Conservation (phyloP, 2,797 vertebrate species). For the Amphiprion clarkii region DNA sequence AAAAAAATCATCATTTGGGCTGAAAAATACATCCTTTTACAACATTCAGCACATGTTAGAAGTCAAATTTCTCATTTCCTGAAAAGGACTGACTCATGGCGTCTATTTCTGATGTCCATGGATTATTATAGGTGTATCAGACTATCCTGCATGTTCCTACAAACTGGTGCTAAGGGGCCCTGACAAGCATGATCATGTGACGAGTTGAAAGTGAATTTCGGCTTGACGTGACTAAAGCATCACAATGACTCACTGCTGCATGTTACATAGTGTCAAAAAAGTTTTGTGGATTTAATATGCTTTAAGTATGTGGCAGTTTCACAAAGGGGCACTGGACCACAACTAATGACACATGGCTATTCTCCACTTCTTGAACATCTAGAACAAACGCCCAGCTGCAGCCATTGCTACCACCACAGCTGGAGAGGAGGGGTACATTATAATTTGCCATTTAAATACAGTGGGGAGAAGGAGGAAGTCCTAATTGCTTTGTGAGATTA, state of each 20-base stretch:
- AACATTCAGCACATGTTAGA: too few species aligned
- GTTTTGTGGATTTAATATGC: neutral
- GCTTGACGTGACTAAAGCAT: too few species aligned
- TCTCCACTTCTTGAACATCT: slow-evolving; percentile 43
- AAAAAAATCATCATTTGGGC: too few species aligned
- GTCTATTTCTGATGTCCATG: too few species aligned
- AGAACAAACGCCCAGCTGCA: slow-evolving; percentile 48
- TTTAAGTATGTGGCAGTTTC: neutral
- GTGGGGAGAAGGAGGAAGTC: slow-evolving; percentile 64
- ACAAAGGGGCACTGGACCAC: slow-evolving; percentile 13
- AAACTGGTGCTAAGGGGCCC: too few species aligned
- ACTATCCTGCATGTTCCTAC: too few species aligned
- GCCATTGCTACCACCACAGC: slow-evolving; percentile 45
- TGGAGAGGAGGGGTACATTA: slow-evolving; percentile 66
- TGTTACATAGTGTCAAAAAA: neutral
- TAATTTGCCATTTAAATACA: slow-evolving; percentile 79
- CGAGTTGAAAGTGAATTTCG: too few species aligned
- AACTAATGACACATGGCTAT: slow-evolving; percentile 56
- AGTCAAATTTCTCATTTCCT: too few species aligned
- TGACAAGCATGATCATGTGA: too few species aligned
- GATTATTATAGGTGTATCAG: too few species aligned
- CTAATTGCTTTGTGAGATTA: slow-evolving; percentile 81
- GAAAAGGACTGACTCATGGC: too few species aligned
- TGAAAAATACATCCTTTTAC: too few species aligned
- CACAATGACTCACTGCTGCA: neutral